Evolutionary conservation across 1,140 invertebrate genomes (phyloP).

Genomic region (Platyura marginata): DNA sequence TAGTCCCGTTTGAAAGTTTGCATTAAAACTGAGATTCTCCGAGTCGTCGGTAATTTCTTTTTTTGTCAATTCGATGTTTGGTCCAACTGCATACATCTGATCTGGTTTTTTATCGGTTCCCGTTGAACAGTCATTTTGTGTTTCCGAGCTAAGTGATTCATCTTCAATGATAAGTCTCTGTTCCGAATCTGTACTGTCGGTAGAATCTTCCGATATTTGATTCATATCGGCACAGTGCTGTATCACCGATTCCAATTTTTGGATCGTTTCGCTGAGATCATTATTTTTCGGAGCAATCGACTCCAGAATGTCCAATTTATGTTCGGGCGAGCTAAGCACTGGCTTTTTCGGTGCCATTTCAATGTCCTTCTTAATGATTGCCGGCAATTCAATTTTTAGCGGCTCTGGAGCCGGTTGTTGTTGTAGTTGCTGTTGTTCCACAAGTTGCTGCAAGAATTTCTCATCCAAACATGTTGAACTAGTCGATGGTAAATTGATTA

Average conservation of each 20-base stretch:
- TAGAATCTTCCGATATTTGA: constrained; percentile 25
- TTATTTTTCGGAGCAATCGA: constrained; percentile 32
- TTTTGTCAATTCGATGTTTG: background rate
- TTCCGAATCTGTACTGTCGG: constrained; percentile 55
- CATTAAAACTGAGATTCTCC: background rate
- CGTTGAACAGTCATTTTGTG: background rate
- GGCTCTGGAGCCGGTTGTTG: constrained; percentile 8
- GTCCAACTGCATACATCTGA: background rate
- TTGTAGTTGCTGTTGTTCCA: too few species aligned
- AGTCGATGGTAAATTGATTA: background rate
- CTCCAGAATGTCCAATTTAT: constrained; percentile 17
- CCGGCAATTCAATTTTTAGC: constrained; percentile 12
- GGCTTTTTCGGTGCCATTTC: constrained; percentile 5
- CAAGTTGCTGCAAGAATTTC: background rate
- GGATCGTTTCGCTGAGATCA: constrained; percentile 36
- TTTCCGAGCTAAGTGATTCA: constrained; percentile 9
- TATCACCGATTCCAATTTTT: constrained; percentile 28
- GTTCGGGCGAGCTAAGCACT: constrained; percentile 13
- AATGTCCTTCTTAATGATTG: constrained; percentile 3
- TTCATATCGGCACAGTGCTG: constrained; percentile 11
- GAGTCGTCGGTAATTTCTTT: background rate
- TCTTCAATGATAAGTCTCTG: constrained; percentile 37
- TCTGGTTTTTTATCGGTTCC: background rate
- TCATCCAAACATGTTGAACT: background rate
- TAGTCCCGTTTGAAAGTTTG: background rate